Percentiles rank a stretch among this genome's conserved stretches.
Conservation (phyloP, 2,888 invertebrate genomes). For the Nomada flava region DNA sequence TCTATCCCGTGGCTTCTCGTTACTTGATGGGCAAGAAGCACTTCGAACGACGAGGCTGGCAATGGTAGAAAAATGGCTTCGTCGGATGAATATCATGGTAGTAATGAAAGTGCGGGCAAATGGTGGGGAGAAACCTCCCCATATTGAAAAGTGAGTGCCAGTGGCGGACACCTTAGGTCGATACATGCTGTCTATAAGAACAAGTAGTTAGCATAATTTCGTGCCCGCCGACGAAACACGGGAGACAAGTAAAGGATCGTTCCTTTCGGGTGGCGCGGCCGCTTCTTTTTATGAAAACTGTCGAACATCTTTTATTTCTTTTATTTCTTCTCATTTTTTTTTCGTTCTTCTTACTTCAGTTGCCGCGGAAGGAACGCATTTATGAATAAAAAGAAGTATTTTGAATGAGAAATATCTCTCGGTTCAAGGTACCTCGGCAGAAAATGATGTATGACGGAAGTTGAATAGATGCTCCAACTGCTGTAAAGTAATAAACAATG, state of each 20-base stretch:
- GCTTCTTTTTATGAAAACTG: too few species aligned
- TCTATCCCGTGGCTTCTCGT: constrained; percentile 50
- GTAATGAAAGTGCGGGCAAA: constrained; percentile 54
- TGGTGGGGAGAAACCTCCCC: constrained; percentile 71
- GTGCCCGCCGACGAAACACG: not conserved
- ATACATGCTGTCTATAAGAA: not conserved
- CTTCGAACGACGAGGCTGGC: constrained; percentile 74
- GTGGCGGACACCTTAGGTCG: constrained; percentile 17
- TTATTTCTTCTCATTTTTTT: too few species aligned
- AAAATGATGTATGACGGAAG: not conserved
- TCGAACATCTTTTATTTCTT: not conserved
- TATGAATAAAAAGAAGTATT: not conserved
- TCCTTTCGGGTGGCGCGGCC: not conserved
- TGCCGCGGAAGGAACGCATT: not conserved
- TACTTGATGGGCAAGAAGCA: constrained; percentile 69
- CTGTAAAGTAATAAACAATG: not conserved
- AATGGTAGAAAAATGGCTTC: constrained; percentile 78
- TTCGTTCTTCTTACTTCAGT: too few species aligned
- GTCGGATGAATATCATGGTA: constrained; percentile 62
- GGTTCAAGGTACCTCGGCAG: too few species aligned
- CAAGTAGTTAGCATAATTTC: constrained; percentile 36
- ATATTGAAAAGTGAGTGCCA: constrained; percentile 70
- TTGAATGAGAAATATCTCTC: not conserved
- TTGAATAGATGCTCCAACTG: too few species aligned
- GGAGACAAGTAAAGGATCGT: not conserved